Evolutionary conservation across 2,888 invertebrate species (phyloP), one percentile per base, ranked within the genome.

Genomic region (Invenusta paracnida): DNA sequence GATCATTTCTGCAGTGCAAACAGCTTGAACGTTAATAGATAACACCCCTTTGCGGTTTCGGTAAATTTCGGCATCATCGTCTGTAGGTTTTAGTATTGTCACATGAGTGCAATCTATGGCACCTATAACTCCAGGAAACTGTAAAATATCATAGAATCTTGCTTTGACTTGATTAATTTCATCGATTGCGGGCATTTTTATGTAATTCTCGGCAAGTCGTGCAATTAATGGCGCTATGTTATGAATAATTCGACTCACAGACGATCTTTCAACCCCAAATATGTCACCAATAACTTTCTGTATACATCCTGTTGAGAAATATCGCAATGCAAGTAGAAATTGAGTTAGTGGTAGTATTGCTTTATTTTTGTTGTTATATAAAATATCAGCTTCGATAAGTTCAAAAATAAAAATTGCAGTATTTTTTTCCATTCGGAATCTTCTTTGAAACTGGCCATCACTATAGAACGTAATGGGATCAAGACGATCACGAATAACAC

Each of bases 191-290:
- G 82, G 82, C 73, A 73, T 73, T 73, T 73, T 73, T 2, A 82
- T 82, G 29, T 30, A 82, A 30, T 82, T 82, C 2, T 11, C 2
- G 5, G 25, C 28, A 30, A 30, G 82, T 30, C 28, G n/a, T 5
- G 82, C 29, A 30, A 82, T 11, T 27, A 30, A 27, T 30, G 5
- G n/a, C 2, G 82, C 2, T 5, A 82, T 30, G 5, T 29, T 29
- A 23, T 82, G 82, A 82, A 82, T 30, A 82, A 82, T 82, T 28
- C 23, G 82, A 82, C 82, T 82, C 5, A 82, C 82, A 11, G 27
- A 27, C n/a, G 79, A 79, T 27, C 29, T 27, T 11, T 27, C 29
- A 11, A 48, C 48, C 5, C 48, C 48, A 48, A 48, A 48, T 11
- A 48, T 48, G 17, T 48, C 48, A 17, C 5, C 48, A 11, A 48